Base-by-base conservation (phyloP, 2,113 vertebrate species). In the Alexandromys fortis region DNA sequence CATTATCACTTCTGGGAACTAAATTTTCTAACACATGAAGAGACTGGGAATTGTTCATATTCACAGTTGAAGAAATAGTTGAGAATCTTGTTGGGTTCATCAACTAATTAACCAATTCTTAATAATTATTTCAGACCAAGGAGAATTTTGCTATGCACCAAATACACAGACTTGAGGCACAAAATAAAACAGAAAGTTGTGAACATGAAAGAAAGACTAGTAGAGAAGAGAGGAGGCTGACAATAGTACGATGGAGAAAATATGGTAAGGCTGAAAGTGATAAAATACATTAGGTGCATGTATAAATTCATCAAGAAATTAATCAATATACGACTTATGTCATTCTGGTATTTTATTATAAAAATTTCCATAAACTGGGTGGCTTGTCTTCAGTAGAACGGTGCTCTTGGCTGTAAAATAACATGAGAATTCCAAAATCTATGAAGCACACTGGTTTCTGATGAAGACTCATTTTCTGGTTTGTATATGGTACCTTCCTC, bases 171-270 rank as follows among this genome's bases (percentile, higher is more conserved):
- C 13, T 42, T 73, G 2, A 22, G 67, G 10, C 78, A 65, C 58
- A 65, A 45, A 85, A 19, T 30, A 30, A 38, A 42, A 28, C 7
- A 63, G 3, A 83, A 76, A 45, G 12, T 61, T 8, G 9, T 65
- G 14, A 33, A 21, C 4, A 65, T 38, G 17, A 28, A 38, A 42
- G 16, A 30, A 35, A 17, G 7, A 45, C 58, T 45, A 63, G 81
- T 1, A 19, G 6, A 19, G 16, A 30, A 45, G 13, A 28, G 3
- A 24, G 24, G 13, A 8, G 28, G 3, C 5, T 8, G 1, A 5
- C 22, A 61, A 26, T 26, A 45, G 26, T 5, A 19, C 7, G 6
- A 28, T 4, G n/a, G 22, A 28, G 22, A 61, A 26, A 61, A 26
- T 13, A 28, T 0, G 1, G 7, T 63, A 12, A 21, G 22, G 13